phyloP scores from a whole-genome alignment of 2,113 vertebrate species.

The Cephalopterus ornatus region DNA sequence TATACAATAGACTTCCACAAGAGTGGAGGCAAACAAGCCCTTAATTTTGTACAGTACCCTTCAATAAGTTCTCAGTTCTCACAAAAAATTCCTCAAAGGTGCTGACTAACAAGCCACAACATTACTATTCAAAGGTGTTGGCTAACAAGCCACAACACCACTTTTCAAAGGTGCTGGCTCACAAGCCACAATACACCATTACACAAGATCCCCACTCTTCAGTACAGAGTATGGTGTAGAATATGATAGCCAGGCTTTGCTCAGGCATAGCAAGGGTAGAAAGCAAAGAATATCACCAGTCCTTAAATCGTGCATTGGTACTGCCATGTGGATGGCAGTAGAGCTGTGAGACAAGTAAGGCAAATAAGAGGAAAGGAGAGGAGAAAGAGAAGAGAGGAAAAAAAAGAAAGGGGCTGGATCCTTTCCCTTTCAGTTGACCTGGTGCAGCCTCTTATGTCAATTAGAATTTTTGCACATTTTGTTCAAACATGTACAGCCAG shows the following conservation, averaged over 20 bases:
- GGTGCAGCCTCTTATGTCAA: background rate
- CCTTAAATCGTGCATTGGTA: background rate
- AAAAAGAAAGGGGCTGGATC: background rate
- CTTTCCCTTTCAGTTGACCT: background rate
- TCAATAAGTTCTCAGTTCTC: background rate
- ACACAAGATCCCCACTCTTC: background rate
- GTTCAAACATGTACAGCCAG: background rate
- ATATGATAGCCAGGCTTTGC: background rate
- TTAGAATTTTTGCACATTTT: background rate
- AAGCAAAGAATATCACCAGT: background rate
- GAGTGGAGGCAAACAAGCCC: background rate
- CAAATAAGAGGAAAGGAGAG: background rate
- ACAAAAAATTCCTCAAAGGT: background rate
- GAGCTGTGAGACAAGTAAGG: background rate
- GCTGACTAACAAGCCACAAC: background rate
- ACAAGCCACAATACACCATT: background rate
- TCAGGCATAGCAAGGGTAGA: background rate
- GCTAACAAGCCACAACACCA: background rate
- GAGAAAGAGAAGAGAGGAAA: background rate
- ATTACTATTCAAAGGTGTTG: background rate
- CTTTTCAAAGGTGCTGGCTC: background rate
- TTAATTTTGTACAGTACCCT: background rate
- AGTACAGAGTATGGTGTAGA: background rate
- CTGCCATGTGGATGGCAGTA: background rate
- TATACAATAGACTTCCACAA: background rate